Conservation (phyloP, 2,113 vertebrate species). For the Theristicus caerulescens region DNA sequence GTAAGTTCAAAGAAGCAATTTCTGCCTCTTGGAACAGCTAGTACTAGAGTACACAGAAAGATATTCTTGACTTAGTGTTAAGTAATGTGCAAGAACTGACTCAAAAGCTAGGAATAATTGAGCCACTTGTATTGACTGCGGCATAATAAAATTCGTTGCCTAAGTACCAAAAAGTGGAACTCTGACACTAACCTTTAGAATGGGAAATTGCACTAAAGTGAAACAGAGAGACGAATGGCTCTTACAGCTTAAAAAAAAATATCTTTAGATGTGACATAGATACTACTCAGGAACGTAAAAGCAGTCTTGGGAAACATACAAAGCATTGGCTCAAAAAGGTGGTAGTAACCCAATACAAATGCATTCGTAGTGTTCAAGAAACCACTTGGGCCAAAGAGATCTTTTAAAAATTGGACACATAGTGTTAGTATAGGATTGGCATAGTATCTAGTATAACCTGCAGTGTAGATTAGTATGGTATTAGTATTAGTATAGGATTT, state of each 20-base stretch:
- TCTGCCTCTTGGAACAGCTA: conserved; percentile 33
- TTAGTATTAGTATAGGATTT: background rate
- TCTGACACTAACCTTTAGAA: background rate
- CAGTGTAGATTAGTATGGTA: too few species aligned
- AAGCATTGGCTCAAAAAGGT: background rate
- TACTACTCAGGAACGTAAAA: background rate
- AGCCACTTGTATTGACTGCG: background rate
- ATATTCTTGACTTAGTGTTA: background rate
- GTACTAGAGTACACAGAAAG: conserved; percentile 20
- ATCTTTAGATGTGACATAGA: background rate
- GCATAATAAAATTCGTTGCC: background rate
- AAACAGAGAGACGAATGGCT: background rate
- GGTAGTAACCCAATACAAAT: too few species aligned
- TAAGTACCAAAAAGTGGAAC: background rate
- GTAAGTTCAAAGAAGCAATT: conserved; percentile 46
- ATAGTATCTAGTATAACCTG: too few species aligned
- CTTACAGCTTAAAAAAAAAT: background rate
- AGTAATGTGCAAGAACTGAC: background rate
- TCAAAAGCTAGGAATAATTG: background rate
- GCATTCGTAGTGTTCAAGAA: background rate
- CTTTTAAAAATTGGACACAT: background rate
- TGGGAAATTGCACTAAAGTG: background rate
- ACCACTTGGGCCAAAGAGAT: background rate
- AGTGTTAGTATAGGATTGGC: background rate
- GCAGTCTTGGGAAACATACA: background rate